Percentiles rank a stretch among this genome's conserved stretches.
Evolutionary conservation across 2,113 vertebrate species (phyloP).

Genomic region (Indicator indicator): DNA sequence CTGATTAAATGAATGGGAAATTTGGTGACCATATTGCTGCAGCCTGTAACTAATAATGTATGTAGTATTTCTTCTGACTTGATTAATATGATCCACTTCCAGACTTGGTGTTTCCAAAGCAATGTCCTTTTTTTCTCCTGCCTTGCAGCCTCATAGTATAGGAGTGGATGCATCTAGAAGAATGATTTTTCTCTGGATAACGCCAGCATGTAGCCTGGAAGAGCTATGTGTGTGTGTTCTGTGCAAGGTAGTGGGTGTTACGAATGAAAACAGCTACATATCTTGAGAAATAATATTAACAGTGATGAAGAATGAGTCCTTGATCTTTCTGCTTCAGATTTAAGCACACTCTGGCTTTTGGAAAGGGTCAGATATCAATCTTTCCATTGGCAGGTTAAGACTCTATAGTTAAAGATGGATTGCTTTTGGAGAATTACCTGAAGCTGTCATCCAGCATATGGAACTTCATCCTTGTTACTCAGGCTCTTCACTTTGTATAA

Average conservation of each 20-base stretch:
- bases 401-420: not conserved
- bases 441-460: not conserved
- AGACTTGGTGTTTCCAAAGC: not conserved
- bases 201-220: not conserved
- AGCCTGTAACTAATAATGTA: not conserved
- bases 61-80: not conserved
- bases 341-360: not conserved
- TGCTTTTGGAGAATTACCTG: not conserved
- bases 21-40: not conserved
- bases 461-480: not conserved
- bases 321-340: not conserved
- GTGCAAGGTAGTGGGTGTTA: not conserved
- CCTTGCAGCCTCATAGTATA: not conserved
- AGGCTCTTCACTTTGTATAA: not conserved
- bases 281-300: not conserved
- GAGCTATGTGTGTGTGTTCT: not conserved
- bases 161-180: not conserved
- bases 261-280: not conserved
- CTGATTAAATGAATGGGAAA: not conserved
- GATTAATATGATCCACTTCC: not conserved
- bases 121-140: not conserved
- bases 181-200: not conserved
- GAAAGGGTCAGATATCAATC: not conserved
- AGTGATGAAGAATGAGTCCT: not conserved
- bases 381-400: not conserved